Conservation (phyloP, 1,140 invertebrate genomes). For the Drosophila subpulchrella region DNA sequence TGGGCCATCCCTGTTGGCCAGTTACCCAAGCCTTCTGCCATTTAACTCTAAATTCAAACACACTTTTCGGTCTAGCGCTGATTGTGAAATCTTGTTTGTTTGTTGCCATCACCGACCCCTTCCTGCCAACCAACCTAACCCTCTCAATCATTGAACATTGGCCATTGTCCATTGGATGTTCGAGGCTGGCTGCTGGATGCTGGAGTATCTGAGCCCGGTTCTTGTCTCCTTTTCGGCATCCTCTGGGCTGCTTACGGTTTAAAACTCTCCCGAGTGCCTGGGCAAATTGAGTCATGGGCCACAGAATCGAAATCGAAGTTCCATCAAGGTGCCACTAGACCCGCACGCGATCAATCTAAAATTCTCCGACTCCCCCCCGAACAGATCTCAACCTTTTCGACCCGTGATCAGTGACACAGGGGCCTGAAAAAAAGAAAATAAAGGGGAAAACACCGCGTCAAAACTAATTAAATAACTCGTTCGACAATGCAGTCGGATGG, state of each 20-base stretch:
- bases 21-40: slow-evolving; percentile 17
- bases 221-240: slow-evolving; percentile 1
- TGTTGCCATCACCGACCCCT: slow-evolving; percentile 34
- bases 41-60: slow-evolving; percentile 73
- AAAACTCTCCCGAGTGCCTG: background rate
- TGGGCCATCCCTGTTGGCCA: background rate
- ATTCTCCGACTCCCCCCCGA: no score
- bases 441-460: slow-evolving; percentile 58
- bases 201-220: slow-evolving; percentile 11
- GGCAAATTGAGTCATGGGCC: slow-evolving; percentile 40
- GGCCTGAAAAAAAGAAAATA: background rate
- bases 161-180: slow-evolving; percentile 15
- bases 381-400: background rate
- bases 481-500: slow-evolving; percentile 13
- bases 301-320: slow-evolving; percentile 44
- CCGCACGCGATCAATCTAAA: slow-evolving; percentile 1
- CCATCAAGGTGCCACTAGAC: slow-evolving; percentile 26
- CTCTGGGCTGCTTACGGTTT: background rate
- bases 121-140: background rate
- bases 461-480: slow-evolving; percentile 82
- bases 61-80: slow-evolving; percentile 70
- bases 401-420: slow-evolving; percentile 9
- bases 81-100: slow-evolving; percentile 80
- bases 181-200: background rate
- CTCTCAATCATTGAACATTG: slow-evolving; percentile 36